Conservation (phyloP, 2,113 vertebrate genomes). For the Dryoscopus gambensis region DNA sequence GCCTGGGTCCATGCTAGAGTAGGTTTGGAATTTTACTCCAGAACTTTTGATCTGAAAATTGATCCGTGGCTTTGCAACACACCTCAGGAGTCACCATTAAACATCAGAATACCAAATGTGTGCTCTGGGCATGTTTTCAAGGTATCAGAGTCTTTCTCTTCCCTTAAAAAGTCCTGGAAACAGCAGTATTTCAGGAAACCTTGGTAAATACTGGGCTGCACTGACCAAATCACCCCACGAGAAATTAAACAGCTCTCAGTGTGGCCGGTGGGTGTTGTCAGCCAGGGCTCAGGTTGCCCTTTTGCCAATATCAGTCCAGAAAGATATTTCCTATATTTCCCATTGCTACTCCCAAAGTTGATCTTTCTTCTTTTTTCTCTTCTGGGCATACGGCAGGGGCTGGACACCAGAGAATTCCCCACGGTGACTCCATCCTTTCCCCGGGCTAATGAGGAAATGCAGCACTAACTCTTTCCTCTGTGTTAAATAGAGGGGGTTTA, state of each 20-base stretch:
- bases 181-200: background rate
- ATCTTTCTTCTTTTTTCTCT: background rate
- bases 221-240: background rate
- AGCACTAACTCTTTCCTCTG: background rate
- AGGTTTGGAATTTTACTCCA: background rate
- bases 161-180: background rate
- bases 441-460: background rate
- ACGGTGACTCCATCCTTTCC: background rate
- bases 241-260: background rate
- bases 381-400: background rate
- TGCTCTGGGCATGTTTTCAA: background rate
- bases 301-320: background rate
- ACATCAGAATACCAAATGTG: background rate
- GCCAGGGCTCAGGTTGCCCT: background rate
- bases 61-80: background rate
- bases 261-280: background rate
- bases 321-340: background rate
- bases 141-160: background rate
- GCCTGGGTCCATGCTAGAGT: accelerated
- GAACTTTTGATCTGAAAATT: background rate
- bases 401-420: background rate
- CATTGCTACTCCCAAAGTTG: background rate
- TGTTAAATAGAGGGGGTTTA: background rate
- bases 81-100: background rate
- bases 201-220: background rate